phyloP scores from a whole-genome alignment of 1,140 invertebrate species.

The Paramacrobiotus metropolitanus region DNA sequence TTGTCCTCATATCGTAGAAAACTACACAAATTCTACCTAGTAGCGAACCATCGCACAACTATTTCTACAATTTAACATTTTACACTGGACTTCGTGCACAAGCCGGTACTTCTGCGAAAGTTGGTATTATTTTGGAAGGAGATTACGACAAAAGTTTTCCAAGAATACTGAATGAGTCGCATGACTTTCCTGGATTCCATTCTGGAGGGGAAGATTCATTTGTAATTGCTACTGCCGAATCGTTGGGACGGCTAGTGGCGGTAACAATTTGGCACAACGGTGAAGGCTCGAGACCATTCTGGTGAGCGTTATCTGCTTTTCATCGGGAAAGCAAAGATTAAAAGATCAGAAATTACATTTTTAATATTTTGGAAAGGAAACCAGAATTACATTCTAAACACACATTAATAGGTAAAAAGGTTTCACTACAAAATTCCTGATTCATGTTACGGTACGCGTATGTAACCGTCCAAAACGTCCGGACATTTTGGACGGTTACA shows the following conservation, averaged over 20 bases:
- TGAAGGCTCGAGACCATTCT: not conserved
- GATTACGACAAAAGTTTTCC: constrained; percentile 16
- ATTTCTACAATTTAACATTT: constrained; percentile 19
- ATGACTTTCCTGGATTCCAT: constrained; percentile 11
- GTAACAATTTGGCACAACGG: constrained; percentile 7
- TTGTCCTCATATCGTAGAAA: not conserved
- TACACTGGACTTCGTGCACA: constrained; percentile 16
- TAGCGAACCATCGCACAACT: constrained; percentile 19
- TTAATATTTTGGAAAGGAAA: constrained; percentile 10
- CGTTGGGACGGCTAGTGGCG: constrained; percentile 13
- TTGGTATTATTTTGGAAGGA: constrained; percentile 17
- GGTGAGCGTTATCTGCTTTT: not conserved
- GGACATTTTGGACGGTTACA: too few species aligned
- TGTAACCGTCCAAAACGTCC: too few species aligned
- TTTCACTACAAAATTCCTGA: not conserved
- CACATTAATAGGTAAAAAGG: too few species aligned
- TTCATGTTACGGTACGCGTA: too few species aligned
- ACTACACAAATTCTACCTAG: constrained; percentile 13
- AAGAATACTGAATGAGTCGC: constrained; percentile 15
- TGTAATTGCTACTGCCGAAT: constrained; percentile 13
- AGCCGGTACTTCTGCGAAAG: constrained; percentile 18
- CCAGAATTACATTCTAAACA: not conserved
- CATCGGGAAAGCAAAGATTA: not conserved
- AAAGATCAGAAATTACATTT: constrained; percentile 7
- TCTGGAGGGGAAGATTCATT: constrained; percentile 13